Conservation (phyloP, 1,140 invertebrate genomes). For the Bombus confusus region DNA sequence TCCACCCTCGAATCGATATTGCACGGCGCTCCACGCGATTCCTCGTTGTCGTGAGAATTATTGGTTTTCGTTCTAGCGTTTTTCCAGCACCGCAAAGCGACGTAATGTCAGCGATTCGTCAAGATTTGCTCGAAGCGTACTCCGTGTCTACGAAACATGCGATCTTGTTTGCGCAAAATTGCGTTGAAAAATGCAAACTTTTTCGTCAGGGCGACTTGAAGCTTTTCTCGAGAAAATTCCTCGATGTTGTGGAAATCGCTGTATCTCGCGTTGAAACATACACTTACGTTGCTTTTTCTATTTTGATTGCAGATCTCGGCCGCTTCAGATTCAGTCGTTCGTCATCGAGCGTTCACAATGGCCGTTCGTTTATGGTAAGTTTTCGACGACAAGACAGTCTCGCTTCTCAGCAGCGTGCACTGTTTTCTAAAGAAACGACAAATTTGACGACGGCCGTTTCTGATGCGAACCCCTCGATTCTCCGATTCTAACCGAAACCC, state of each 20-base stretch:
- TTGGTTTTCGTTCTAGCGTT: not conserved
- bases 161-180: not conserved
- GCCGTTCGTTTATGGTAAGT: constrained; percentile 76
- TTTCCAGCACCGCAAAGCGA: not conserved
- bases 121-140: no score
- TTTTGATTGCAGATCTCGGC: constrained; percentile 68
- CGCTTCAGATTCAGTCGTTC: constrained; percentile 34
- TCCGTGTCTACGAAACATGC: no score
- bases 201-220: not conserved
- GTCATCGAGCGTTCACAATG: constrained; percentile 71
- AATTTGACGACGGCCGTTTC: not conserved
- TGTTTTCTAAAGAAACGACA: not conserved
- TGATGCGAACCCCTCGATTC: not conserved
- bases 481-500: not conserved
- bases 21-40: not conserved
- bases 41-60: not conserved
- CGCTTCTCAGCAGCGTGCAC: not conserved
- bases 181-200: constrained; percentile 17
- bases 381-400: not conserved
- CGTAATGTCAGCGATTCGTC: no score
- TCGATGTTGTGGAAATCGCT: not conserved
- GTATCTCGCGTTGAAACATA: no score
- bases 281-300: not conserved
- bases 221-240: not conserved
- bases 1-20: not conserved